Percentiles rank a stretch among this genome's conserved stretches.
Conservation (phyloP, 2,888 invertebrate species). For the Lydus trimaculatus region DNA sequence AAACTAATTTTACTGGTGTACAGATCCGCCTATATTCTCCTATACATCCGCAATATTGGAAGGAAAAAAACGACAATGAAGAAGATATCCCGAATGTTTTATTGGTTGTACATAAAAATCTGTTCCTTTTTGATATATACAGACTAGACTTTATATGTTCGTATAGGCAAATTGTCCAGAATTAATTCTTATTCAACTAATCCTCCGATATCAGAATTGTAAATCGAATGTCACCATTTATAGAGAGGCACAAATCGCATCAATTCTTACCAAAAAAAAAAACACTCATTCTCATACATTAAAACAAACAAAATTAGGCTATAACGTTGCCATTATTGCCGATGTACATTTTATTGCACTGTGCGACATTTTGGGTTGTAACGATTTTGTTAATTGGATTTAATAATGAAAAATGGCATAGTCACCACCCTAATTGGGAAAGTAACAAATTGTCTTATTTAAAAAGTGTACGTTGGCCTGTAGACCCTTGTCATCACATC, state of each 20-base stretch:
- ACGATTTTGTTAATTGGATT: background rate
- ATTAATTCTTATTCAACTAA: conserved; percentile 44
- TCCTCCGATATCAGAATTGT: background rate
- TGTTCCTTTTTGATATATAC: conserved; percentile 47
- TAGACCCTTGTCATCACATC: conserved; percentile 6
- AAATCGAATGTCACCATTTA: background rate
- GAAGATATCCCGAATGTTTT: conserved; percentile 42
- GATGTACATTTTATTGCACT: no score
- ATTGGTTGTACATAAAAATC: conserved; percentile 53
- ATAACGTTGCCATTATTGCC: no score
- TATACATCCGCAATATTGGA: conserved; percentile 32
- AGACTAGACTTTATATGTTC: conserved; percentile 46
- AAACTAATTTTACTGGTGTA: conserved; percentile 48
- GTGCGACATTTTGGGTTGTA: no score
- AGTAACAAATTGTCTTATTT: conserved; percentile 13
- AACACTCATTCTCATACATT: no score
- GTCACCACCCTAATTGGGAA: conserved; percentile 4
- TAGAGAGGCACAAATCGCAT: no score
- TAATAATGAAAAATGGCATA: background rate
- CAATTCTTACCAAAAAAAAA: background rate
- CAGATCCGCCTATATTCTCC: conserved; percentile 44
- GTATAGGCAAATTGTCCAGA: conserved; percentile 47
- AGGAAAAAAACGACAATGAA: background rate
- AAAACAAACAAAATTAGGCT: no score
- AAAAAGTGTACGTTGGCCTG: conserved; percentile 4